These are phyloP conservation scores for Pipistrellus pygmaeus DNA, from an alignment of 2,797 vertebrate species.

Conservation along the genomic window DNA sequence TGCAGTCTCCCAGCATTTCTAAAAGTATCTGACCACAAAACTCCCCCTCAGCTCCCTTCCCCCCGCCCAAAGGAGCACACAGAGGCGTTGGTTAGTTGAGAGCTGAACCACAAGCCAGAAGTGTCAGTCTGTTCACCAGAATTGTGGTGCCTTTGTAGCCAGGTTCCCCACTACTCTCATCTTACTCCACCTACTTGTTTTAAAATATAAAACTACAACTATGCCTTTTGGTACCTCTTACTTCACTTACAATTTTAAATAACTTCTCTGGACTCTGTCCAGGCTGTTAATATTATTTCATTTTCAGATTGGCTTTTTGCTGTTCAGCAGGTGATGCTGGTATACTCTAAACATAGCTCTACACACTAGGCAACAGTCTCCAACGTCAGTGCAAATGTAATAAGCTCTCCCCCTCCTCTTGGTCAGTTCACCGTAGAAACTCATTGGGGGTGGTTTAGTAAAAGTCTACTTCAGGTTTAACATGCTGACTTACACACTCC, in stretches of 20 bases:
- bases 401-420: not conserved
- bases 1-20: constrained; percentile 13
- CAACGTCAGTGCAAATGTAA: not conserved
- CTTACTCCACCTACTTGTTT: not conserved
- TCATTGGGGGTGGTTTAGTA: not conserved
- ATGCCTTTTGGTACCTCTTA: not conserved
- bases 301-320: not conserved
- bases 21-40: not conserved
- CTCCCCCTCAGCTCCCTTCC: not conserved
- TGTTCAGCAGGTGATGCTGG: not conserved
- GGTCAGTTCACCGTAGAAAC: not conserved
- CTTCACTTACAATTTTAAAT: constrained; percentile 49
- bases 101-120: not conserved
- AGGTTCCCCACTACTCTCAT: not conserved
- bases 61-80: not conserved
- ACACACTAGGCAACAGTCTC: not conserved
- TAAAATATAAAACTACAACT: constrained; percentile 21
- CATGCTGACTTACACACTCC: not conserved
- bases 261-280: not conserved
- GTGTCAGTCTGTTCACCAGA: not conserved
- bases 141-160: not conserved
- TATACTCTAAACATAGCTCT: not conserved
- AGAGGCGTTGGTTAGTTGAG: not conserved
- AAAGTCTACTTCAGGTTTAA: not conserved
- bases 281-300: not conserved